Base-by-base conservation (phyloP, 2,113 vertebrate genomes). In the Puntigrus tetrazona region DNA sequence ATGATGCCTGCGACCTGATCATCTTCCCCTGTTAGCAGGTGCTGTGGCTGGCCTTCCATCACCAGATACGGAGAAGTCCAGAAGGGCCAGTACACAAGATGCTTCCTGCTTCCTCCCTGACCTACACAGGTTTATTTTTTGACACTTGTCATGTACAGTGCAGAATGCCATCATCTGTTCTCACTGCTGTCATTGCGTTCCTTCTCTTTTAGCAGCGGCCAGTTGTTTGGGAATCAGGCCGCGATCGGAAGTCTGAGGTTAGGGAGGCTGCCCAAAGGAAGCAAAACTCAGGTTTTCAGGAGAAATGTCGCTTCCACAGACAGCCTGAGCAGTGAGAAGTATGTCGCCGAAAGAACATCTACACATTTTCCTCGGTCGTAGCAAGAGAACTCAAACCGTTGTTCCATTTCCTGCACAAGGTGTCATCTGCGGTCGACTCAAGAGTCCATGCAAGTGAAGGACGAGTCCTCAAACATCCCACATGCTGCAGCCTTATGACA, bases 261-360 rank as follows among this genome's bases (percentile, higher is more conserved):
- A 25, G 81, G 43, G 16, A 57, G 20, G n/a, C 22, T 81, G 55
- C 38, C 47, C 22, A 59, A 41, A 73, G 55, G 55, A 50, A 78
- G 67, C n/a, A 50, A 47, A 63, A 10, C 50, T 31, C 25, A 47
- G 50, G n/a, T 41, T 27, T 67, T 36, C 14, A 14, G 27, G 13
- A 81, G 61, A 55, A 73, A 78, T 57, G 34, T 59, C 61, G 57
- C 61, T 52, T 83, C 81, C 13, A 63, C 57, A 10, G 34, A 47
- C 25, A 72, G 52, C 34, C 50, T 80, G 27, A 74, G n/a, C 16
- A 88, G 27, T 61, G 75, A 85, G 29, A 63, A 43, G 81, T 81
- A 70, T 61, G 77, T 59, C 25, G 14, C 22, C 11, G 11, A 55
- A 38, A 18, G 34, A 59, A 25, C 31, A 18, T 38, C 36, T 59